Conservation (phyloP, 2,113 vertebrate genomes). For the Triplophysa dalaica region DNA sequence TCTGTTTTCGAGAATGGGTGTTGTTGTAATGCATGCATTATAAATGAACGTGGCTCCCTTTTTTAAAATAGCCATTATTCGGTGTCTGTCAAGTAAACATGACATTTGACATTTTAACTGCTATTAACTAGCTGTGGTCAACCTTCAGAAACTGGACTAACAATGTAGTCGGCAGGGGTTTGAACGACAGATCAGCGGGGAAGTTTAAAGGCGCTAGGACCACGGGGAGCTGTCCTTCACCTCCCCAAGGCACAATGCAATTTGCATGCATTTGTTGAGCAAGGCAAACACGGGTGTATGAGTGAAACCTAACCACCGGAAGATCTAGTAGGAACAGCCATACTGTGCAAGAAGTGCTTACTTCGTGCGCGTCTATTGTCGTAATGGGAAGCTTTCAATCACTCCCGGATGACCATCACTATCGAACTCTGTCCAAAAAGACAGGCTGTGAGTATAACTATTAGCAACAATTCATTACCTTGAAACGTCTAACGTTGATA, state of each 20-base stretch:
- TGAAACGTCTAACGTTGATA: background rate
- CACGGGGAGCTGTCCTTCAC: constrained; percentile 11
- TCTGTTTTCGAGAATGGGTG: background rate
- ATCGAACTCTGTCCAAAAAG: constrained; percentile 78
- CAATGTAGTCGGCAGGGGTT: background rate
- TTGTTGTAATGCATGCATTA: constrained; percentile 25
- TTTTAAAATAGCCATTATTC: background rate
- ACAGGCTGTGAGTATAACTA: constrained; percentile 87
- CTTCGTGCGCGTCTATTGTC: background rate
- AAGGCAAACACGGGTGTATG: constrained; percentile 13
- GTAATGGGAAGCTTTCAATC: constrained; percentile 83
- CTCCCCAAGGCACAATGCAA: constrained; percentile 19
- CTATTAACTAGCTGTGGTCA: background rate
- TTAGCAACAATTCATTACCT: background rate
- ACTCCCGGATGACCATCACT: constrained; percentile 71
- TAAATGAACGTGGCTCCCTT: constrained; percentile 9
- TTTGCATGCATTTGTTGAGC: constrained; percentile 39
- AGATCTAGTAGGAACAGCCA: constrained; percentile 1
- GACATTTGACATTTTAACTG: background rate
- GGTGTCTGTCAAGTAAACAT: background rate
- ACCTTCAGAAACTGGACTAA: background rate
- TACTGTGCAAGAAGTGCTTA: background rate
- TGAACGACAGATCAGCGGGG: background rate
- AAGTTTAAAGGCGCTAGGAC: constrained; percentile 42
- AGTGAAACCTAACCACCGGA: constrained; percentile 43